phyloP scores from a whole-genome alignment of 2,888 invertebrate species.

The Pasiphila rectangulata region DNA sequence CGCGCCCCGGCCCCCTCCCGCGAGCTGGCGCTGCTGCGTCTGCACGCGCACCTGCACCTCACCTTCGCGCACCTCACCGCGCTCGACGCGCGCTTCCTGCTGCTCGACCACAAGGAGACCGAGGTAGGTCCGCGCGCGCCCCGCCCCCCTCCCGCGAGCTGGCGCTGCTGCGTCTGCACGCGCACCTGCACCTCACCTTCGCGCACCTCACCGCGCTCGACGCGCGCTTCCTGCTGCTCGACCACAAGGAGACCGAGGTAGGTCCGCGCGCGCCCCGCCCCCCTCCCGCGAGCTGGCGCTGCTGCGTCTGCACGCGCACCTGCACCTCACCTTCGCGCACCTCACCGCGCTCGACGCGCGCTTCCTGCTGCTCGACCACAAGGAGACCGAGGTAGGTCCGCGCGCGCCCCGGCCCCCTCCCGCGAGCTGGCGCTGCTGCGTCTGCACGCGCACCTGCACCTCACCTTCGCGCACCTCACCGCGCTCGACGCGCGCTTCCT shows the following conservation, averaged over 20 bases:
- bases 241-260: slow-evolving; percentile 95
- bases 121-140: slow-evolving; percentile 68
- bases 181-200: slow-evolving; percentile 98
- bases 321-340: too few relatives aligned
- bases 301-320: too few relatives aligned
- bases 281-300: too few relatives aligned
- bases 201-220: slow-evolving; percentile 95
- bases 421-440: too few relatives aligned
- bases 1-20: slow-evolving; percentile 82
- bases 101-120: slow-evolving; percentile 97
- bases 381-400: too few relatives aligned
- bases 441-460: too few relatives aligned
- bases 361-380: too few relatives aligned
- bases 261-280: not conserved
- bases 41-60: slow-evolving; percentile 98
- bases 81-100: slow-evolving; percentile 90
- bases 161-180: slow-evolving; percentile 94
- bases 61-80: slow-evolving; percentile 98
- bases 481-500: too few relatives aligned
- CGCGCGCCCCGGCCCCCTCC: too few relatives aligned
- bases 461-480: too few relatives aligned
- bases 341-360: too few relatives aligned
- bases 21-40: slow-evolving; percentile 94
- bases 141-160: slow-evolving; percentile 91
- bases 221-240: slow-evolving; percentile 94